Conservation (phyloP, 2,888 invertebrate genomes). For the Scaptodrosophila latifasciaeformis region DNA sequence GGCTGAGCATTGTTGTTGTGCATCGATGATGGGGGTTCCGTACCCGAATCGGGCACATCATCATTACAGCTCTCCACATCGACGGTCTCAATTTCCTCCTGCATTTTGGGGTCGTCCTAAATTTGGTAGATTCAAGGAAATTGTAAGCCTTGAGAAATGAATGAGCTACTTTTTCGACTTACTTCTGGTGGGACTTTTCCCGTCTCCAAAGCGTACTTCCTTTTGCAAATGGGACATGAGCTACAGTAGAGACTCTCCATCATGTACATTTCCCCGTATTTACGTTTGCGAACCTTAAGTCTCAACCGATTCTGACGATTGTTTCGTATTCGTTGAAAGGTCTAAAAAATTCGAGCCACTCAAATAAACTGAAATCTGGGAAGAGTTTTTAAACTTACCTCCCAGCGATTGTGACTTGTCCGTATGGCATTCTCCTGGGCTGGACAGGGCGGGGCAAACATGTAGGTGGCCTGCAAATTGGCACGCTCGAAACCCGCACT, state of each 20-base stretch:
- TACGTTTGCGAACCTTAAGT: constrained; percentile 81
- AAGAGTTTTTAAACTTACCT: constrained; percentile 77
- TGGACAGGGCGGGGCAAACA: constrained; percentile 73
- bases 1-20: constrained; percentile 69
- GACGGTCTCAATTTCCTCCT: constrained; percentile 82
- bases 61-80: constrained; percentile 79
- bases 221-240: constrained; percentile 80
- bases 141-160: not conserved
- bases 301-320: constrained; percentile 82
- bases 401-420: constrained; percentile 79
- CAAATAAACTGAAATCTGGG: not conserved
- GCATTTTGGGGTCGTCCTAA: constrained; percentile 64
- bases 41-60: constrained; percentile 74
- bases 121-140: not conserved
- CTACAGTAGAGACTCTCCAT: constrained; percentile 75
- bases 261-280: constrained; percentile 77
- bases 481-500: constrained; percentile 76
- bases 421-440: constrained; percentile 74
- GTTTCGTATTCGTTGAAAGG: constrained; percentile 82
- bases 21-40: constrained; percentile 62
- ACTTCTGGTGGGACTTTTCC: constrained; percentile 80
- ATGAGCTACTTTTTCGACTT: constrained; percentile 61
- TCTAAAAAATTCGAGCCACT: constrained; percentile 61
- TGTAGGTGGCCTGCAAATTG: constrained; percentile 73
- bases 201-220: constrained; percentile 74